Conservation (phyloP, 2,113 vertebrate species). For the Chiloscyllium plagiosum region DNA sequence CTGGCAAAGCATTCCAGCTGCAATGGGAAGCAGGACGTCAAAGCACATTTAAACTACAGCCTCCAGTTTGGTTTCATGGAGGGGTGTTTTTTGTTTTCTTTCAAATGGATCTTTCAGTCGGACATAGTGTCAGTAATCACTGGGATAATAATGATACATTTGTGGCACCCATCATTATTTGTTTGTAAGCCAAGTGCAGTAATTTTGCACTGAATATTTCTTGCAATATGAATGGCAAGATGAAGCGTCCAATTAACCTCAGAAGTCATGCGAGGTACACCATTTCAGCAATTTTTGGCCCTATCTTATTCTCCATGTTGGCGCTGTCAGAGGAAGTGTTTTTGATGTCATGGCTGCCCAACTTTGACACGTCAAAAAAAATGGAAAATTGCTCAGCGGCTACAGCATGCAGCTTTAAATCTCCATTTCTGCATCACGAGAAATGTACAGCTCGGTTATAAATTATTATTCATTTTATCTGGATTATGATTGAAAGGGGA, state of each 20-base stretch:
- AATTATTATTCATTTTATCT: neutral
- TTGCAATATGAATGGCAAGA: no score
- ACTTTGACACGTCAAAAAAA: neutral
- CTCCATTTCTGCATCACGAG: neutral
- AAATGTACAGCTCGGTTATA: neutral
- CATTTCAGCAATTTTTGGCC: neutral
- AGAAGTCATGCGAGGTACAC: neutral
- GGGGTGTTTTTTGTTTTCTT: neutral
- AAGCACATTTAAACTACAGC: neutral
- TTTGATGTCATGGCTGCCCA: neutral
- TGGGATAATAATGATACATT: neutral
- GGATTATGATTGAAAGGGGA: slow-evolving; percentile 3
- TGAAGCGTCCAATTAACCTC: neutral
- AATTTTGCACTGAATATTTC: neutral
- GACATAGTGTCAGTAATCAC: neutral
- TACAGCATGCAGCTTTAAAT: neutral
- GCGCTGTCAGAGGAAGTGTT: neutral
- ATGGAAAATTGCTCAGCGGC: neutral
- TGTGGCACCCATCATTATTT: neutral
- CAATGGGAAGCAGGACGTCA: neutral
- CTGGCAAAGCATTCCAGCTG: neutral
- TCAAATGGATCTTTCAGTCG: no score
- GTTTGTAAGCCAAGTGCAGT: neutral
- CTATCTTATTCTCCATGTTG: neutral
- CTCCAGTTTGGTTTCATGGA: neutral